Conservation (phyloP, 2,797 vertebrate species). For the Hemitrygon akajei region DNA sequence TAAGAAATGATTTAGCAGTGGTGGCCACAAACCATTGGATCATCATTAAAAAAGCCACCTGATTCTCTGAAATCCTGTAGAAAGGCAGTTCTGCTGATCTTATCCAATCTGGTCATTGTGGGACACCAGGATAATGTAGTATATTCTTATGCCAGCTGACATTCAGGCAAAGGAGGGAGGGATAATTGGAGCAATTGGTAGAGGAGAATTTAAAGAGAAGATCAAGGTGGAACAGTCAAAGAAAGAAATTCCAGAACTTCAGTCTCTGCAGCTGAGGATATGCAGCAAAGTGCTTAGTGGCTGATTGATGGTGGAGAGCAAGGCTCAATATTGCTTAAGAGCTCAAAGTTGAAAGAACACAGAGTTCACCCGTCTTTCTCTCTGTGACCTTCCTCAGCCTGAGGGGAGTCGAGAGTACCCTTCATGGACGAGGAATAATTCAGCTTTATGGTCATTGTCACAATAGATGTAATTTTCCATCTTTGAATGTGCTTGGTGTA, state of each 20-base stretch:
- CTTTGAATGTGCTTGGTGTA: not conserved
- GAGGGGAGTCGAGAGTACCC: too few species aligned
- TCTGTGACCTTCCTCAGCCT: too few species aligned
- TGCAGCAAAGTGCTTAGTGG: not conserved
- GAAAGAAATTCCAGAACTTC: not conserved
- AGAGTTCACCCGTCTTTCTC: too few species aligned
- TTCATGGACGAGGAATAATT: not conserved
- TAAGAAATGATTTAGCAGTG: too few species aligned
- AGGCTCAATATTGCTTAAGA: not conserved
- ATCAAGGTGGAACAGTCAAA: not conserved
- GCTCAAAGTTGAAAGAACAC: not conserved
- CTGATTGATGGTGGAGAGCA: too few species aligned
- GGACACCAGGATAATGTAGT: not conserved
- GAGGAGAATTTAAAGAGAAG: not conserved
- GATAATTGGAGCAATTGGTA: not conserved
- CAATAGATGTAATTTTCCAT: not conserved
- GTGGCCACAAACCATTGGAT: too few species aligned
- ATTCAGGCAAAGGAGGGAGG: not conserved
- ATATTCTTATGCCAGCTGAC: not conserved
- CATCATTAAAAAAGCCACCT: too few species aligned
- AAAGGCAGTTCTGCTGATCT: too few species aligned
- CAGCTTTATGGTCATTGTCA: not conserved
- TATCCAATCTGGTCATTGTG: too few species aligned
- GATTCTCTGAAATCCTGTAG: too few species aligned
- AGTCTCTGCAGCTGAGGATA: not conserved